Evolutionary conservation across 2,888 invertebrate genomes (phyloP).

Genomic region (Cheilosia vernalis): DNA sequence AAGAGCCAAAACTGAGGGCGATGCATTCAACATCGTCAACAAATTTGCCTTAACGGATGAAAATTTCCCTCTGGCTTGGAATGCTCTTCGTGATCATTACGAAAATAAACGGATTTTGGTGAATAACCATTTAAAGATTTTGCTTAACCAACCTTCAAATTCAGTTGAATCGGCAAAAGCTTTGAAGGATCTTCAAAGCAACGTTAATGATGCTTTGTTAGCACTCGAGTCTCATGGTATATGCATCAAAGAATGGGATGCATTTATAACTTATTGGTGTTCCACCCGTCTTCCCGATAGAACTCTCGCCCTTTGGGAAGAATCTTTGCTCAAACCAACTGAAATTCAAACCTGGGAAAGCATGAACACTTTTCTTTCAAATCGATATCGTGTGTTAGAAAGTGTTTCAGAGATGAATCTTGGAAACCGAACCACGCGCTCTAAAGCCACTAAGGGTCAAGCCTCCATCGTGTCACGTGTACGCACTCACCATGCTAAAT

Average conservation of each 20-base stretch:
- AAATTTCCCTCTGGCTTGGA: conserved; percentile 3
- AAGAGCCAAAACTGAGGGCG: conserved; percentile 2
- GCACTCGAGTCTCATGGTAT: neutral
- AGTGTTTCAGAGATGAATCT: neutral
- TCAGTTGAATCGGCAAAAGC: conserved; percentile 3
- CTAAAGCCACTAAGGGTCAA: neutral
- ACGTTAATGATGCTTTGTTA: neutral
- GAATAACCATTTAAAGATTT: neutral
- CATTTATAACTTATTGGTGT: conserved; percentile 3
- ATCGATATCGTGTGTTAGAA: neutral
- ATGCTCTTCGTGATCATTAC: neutral
- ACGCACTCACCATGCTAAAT: neutral
- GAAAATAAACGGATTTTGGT: conserved; percentile 14
- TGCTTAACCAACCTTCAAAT: neutral
- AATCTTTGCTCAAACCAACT: neutral
- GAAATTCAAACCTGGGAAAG: neutral
- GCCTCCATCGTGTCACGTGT: neutral
- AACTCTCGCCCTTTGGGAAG: conserved; percentile 1
- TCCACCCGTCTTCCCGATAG: neutral
- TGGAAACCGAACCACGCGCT: neutral
- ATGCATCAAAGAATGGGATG: neutral
- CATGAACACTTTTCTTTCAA: neutral
- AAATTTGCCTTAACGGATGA: conserved; percentile 20
- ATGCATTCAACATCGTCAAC: neutral
- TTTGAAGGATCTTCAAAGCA: conserved; percentile 4